Evolutionary conservation across 2,797 vertebrate genomes (phyloP).

Genomic region (Microcaecilia unicolor): DNA sequence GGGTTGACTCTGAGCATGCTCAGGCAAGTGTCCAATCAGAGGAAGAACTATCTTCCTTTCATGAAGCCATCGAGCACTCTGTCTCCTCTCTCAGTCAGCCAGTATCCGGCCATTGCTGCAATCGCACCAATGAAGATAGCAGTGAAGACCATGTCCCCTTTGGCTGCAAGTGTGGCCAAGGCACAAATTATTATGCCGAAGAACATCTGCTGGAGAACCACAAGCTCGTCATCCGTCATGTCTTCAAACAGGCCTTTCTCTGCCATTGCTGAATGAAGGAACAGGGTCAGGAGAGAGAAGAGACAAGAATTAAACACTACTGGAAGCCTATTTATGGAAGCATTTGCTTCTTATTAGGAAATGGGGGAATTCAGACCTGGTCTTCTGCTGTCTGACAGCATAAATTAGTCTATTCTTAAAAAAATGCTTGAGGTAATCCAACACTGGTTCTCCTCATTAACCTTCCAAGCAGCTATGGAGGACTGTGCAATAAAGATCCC

Average conservation of each 20-base stretch:
- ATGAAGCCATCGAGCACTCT: constrained; percentile 85
- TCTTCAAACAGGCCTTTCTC: constrained; percentile 88
- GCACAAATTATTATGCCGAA: constrained; percentile 91
- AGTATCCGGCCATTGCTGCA: constrained; percentile 94
- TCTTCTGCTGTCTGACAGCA: too few relatives aligned
- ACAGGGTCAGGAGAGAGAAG: not conserved
- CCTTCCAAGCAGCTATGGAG: too few relatives aligned
- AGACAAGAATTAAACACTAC: fast-evolving
- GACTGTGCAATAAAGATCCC: not conserved
- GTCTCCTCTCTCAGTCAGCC: constrained; percentile 91
- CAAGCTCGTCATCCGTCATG: constrained; percentile 90
- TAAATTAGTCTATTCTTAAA: too few relatives aligned
- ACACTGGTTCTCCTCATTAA: too few relatives aligned
- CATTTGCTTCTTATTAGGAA: too few relatives aligned
- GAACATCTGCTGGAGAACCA: constrained; percentile 98
- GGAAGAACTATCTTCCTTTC: constrained; percentile 75
- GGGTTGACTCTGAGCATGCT: too few relatives aligned
- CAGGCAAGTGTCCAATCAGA: not conserved
- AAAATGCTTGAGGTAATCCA: too few relatives aligned
- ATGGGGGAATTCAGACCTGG: too few relatives aligned
- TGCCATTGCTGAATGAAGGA: constrained; percentile 52
- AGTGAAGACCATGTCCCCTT: constrained; percentile 96
- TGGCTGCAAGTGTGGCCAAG: constrained; percentile 86
- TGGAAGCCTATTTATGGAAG: too few relatives aligned
- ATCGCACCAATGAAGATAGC: constrained; percentile 94